Conservation (phyloP, 2,888 invertebrate genomes). For the Lithophane semibrunnea region DNA sequence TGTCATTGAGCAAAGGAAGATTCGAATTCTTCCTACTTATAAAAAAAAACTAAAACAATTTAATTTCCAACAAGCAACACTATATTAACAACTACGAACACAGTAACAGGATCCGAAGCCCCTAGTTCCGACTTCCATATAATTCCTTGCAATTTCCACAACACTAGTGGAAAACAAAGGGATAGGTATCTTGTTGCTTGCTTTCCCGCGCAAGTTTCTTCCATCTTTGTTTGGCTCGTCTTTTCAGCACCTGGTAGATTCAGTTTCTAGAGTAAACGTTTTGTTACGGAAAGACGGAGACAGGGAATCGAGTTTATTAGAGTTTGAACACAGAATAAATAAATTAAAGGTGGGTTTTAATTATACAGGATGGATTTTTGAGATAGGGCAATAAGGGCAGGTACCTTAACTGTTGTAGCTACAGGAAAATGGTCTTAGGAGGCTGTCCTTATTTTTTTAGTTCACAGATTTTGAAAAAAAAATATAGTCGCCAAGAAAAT, state of each 20-base stretch:
- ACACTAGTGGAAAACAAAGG: slow-evolving; percentile 13
- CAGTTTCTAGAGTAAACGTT: background rate
- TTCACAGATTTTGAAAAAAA: no score
- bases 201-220: slow-evolving; percentile 2
- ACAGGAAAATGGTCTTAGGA: no score
- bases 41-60: background rate
- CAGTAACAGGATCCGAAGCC: background rate
- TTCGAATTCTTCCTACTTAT: background rate
- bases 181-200: slow-evolving; percentile 1
- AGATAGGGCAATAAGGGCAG: no score
- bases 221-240: slow-evolving; percentile 2
- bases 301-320: no score
- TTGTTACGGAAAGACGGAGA: background rate
- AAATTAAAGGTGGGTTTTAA: no score
- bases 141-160: slow-evolving; percentile 25
- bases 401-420: no score
- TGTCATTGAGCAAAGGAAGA: background rate
- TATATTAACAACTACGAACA: background rate
- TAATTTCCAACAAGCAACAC: background rate
- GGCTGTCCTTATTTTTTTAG: no score
- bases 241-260: slow-evolving; percentile 5
- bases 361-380: no score
- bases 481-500: no score
- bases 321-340: background rate
- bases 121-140: slow-evolving; percentile 6